These are phyloP conservation scores for Salmo trutta DNA, from an alignment of 2,797 vertebrate genomes.

Conservation along the genomic window DNA sequence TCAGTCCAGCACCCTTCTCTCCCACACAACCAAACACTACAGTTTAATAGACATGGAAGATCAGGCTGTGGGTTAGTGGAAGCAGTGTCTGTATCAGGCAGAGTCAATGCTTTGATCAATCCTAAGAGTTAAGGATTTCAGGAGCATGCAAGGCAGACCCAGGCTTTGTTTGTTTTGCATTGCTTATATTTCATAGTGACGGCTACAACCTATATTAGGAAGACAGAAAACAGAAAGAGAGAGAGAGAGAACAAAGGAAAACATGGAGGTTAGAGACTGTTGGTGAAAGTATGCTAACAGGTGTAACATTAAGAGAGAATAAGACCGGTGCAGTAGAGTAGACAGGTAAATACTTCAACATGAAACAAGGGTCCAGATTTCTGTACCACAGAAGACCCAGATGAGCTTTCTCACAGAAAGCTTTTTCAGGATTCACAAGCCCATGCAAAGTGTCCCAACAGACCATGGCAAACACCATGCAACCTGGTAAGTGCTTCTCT, in stretches of 20 bases:
- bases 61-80: constrained; percentile 76
- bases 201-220: constrained; percentile 91
- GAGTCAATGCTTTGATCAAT: constrained; percentile 72
- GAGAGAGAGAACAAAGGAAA: constrained; percentile 36
- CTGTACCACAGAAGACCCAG: background rate
- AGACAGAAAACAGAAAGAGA: constrained; percentile 56
- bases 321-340: constrained; percentile 30
- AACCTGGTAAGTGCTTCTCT: background rate
- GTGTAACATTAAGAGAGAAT: constrained; percentile 31
- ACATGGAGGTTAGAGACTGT: constrained; percentile 41
- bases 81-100: constrained; percentile 77
- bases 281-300: constrained; percentile 46
- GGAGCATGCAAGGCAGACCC: constrained; percentile 92
- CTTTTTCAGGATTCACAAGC: background rate
- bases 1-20: constrained; percentile 46
- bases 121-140: constrained; percentile 79
- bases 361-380: background rate
- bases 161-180: constrained; percentile 75
- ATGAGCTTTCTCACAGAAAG: background rate
- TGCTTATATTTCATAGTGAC: constrained; percentile 70
- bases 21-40: constrained; percentile 47
- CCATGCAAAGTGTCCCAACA: background rate
- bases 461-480: background rate
- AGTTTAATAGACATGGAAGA: constrained; percentile 75
- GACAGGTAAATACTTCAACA: constrained; percentile 22